phyloP scores from a whole-genome alignment of 2,113 vertebrate species.

The Rattus rattus region DNA sequence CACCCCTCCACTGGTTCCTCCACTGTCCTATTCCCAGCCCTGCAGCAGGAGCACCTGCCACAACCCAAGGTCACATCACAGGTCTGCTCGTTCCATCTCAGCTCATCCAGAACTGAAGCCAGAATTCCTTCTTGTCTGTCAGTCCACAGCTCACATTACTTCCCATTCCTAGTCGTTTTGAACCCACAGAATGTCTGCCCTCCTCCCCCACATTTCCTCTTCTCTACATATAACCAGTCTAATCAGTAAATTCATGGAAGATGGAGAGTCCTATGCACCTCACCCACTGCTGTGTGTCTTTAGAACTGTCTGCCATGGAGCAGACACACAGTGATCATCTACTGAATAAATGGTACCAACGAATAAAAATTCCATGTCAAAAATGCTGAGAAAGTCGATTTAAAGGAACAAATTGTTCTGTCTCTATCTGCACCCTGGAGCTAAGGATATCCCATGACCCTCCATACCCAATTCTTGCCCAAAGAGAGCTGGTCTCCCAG shows the following conservation, averaged over 20 bases:
- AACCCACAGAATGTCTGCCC: too few relatives aligned
- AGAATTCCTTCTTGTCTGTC: neutral
- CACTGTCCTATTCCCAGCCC: neutral
- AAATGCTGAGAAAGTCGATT: neutral
- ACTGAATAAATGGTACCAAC: neutral
- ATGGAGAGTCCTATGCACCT: neutral
- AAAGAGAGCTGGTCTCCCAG: too few relatives aligned
- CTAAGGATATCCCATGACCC: too few relatives aligned
- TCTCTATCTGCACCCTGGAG: too few relatives aligned
- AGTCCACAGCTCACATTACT: too few relatives aligned
- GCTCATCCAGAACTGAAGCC: neutral
- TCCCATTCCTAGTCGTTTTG: neutral
- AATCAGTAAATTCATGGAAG: neutral
- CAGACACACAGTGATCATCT: neutral
- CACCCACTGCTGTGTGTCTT: neutral
- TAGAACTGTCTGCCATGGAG: neutral
- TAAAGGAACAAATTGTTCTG: neutral
- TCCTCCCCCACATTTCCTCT: rapidly evolving
- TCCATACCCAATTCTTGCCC: too few relatives aligned
- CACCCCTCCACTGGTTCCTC: neutral
- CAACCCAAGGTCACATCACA: neutral
- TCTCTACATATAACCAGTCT: too few relatives aligned
- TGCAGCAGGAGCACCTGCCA: neutral
- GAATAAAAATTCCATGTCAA: neutral
- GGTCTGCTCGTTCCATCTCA: neutral